Base-by-base conservation (phyloP, 2,113 vertebrate species). In the Mormyrus lacerda region DNA sequence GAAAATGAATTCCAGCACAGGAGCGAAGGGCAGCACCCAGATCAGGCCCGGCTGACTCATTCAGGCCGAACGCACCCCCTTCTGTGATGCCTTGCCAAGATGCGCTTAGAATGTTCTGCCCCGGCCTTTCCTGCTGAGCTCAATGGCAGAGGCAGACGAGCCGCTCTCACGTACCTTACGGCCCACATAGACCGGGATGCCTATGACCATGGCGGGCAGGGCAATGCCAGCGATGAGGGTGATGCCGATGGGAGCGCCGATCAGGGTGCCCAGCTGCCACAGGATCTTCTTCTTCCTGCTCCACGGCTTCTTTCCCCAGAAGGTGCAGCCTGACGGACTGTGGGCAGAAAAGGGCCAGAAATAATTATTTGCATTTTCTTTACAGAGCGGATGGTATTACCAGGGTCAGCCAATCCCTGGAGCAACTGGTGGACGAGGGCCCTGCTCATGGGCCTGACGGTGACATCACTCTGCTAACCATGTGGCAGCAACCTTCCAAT, bases 291-390 rank as follows among this genome's bases (percentile, higher is more conserved):
- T 99, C 94, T 99, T 99, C 90, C 97, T 96, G 94, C 98, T 99
- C 98, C 98, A 99, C 0, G 98, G 98, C 94, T 99, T 99, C 95
- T 99, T 99, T 87, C 98, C 98, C 98, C 98, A 99, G 94, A 99
- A 99, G 0, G 98, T 99, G 45, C 98, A 99, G 92, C 98, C 98
- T 89, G 98, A 99, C 88, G 98, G 98, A 92, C 98, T 99, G 91
- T 86, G 39, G 88, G 89, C 17, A 19, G 42, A 88, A 89, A 84
- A 42, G 3, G 50, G 24, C 2, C 82, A 82, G 50, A 83, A 48
- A 44, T 27, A 13, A 47, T 51, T 35, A 85, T 85, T 44, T 85
- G 19, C 24, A 47, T 24, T 85, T 11, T 27, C 27, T 17, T 47
- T 82, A 82, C 8, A 82, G 13, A 39, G 73, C 31, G 27, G 58